Evolutionary conservation across 1,140 invertebrate genomes (phyloP).

Genomic region (Philaenus spumarius): DNA sequence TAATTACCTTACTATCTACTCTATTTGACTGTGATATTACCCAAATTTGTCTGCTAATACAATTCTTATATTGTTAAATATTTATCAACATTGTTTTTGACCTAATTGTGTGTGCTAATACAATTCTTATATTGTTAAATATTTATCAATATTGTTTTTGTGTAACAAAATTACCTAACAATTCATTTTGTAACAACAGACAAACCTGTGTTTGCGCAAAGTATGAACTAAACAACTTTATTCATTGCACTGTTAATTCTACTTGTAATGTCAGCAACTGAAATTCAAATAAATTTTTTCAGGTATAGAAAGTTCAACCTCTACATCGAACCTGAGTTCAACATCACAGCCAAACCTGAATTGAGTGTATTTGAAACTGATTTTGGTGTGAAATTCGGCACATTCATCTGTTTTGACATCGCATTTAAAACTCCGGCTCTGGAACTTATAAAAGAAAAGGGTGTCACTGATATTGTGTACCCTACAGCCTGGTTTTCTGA

Average conservation of each 20-base stretch:
- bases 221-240: not conserved
- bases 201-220: not conserved
- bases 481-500: conserved; percentile 66
- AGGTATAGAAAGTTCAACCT: conserved; percentile 73
- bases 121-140: too few species aligned
- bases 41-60: too few species aligned
- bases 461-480: conserved; percentile 60
- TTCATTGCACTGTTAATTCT: not conserved
- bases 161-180: too few species aligned
- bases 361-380: conserved; percentile 61
- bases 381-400: conserved; percentile 73
- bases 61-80: too few species aligned
- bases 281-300: conserved; percentile 8
- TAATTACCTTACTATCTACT: not conserved
- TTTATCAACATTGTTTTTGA: too few species aligned
- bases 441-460: conserved; percentile 44
- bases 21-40: too few species aligned
- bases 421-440: conserved; percentile 54
- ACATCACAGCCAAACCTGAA: conserved; percentile 43
- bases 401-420: conserved; percentile 69
- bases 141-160: too few species aligned
- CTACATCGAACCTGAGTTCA: conserved; percentile 48
- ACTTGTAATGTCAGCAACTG: not conserved
- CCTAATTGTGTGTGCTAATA: too few species aligned
- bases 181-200: not conserved